phyloP scores from a whole-genome alignment of 2,113 vertebrate species.

The Tinamus guttatus region DNA sequence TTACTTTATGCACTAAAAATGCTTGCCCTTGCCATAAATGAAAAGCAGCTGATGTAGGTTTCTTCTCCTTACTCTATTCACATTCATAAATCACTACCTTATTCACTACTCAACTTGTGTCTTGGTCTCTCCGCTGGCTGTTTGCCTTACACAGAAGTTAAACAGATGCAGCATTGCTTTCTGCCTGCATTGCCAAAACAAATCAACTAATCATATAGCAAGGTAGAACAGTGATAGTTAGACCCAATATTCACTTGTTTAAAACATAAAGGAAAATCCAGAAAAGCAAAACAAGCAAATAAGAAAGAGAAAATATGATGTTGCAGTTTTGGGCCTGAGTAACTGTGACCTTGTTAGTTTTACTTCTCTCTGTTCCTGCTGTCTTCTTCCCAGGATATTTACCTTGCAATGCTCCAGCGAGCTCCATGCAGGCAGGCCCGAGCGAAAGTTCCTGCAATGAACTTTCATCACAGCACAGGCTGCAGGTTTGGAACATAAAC shows the following conservation, averaged over 20 bases:
- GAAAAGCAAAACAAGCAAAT: neutral
- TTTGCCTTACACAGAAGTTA: neutral
- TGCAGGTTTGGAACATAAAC: neutral
- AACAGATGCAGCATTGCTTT: neutral
- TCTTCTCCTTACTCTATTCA: neutral
- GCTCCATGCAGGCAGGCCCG: rapidly evolving
- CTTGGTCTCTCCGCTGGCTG: neutral
- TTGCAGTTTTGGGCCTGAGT: neutral
- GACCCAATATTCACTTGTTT: neutral
- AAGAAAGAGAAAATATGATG: neutral
- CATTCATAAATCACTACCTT: neutral
- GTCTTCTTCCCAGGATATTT: rapidly evolving
- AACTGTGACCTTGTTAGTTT: rapidly evolving
- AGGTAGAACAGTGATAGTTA: neutral
- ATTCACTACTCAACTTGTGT: neutral
- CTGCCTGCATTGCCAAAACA: conserved; percentile 6
- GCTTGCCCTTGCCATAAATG: neutral
- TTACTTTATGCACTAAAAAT: neutral
- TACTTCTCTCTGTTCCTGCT: neutral
- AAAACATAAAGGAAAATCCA: neutral
- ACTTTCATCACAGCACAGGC: neutral
- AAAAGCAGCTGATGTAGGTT: neutral
- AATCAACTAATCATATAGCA: neutral
- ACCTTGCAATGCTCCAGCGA: neutral
- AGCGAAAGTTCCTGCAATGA: neutral